These are phyloP conservation scores for Austrofundulus limnaeus DNA, from an alignment of 2,113 vertebrate genomes.

Conservation along the genomic window DNA sequence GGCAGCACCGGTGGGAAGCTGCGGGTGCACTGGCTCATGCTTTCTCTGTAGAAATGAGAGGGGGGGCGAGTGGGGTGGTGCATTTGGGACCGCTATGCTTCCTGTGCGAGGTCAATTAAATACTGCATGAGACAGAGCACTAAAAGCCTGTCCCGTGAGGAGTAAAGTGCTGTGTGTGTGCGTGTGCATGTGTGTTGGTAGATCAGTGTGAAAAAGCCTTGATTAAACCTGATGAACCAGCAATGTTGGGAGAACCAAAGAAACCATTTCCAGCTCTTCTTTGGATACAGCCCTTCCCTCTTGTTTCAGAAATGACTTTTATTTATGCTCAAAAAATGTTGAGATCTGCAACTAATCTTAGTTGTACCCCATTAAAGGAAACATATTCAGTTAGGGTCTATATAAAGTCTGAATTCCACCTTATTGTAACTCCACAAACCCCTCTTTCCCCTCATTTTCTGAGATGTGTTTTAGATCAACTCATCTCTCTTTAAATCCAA, in stretches of 20 bases:
- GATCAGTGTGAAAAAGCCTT: constrained; percentile 70
- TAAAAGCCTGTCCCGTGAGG: constrained; percentile 82
- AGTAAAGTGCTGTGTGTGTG: constrained; percentile 75
- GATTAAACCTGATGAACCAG: constrained; percentile 82
- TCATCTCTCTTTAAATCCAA: neutral
- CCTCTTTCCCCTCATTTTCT: too few species aligned
- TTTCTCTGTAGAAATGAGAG: constrained; percentile 57
- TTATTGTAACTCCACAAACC: too few species aligned
- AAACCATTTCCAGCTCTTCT: constrained; percentile 45
- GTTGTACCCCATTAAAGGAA: too few species aligned
- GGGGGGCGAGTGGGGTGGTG: constrained; percentile 60
- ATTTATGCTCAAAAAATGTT: neutral
- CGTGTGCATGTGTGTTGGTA: constrained; percentile 45
- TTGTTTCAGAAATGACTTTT: neutral
- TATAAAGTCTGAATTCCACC: too few species aligned
- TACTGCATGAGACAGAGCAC: constrained; percentile 85
- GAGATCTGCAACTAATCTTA: neutral
- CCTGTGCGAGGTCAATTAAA: constrained; percentile 84
- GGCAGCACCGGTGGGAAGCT: constrained; percentile 50
- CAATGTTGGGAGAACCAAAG: constrained; percentile 61
- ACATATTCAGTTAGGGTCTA: too few species aligned
- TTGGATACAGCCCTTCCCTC: neutral
- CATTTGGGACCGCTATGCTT: constrained; percentile 81
- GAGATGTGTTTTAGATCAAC: too few species aligned
- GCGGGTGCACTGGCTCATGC: constrained; percentile 55